Evolutionary conservation across 2,888 invertebrate genomes (phyloP).

Genomic region (Hirtodrosophila confusa): DNA sequence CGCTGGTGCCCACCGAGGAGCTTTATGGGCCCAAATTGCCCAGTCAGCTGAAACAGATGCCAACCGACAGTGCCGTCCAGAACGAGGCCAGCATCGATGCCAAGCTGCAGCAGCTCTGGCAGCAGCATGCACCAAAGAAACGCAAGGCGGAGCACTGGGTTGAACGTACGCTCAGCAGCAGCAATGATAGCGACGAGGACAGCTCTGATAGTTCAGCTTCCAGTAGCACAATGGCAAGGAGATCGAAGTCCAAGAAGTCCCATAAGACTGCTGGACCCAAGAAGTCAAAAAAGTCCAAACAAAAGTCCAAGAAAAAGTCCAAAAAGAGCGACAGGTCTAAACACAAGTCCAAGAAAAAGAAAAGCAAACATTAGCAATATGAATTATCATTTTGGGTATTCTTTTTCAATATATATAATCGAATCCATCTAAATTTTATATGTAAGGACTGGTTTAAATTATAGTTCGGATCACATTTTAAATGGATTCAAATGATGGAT

Average conservation of each 20-base stretch:
- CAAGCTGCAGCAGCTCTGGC: conserved; percentile 59
- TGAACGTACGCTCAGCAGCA: conserved; percentile 38
- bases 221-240: conserved; percentile 26
- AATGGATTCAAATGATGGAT: no score
- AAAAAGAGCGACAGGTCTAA: conserved; percentile 58
- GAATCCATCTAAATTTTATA: no score
- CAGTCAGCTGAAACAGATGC: conserved; percentile 8
- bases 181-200: conserved; percentile 62
- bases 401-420: no score
- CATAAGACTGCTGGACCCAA: conserved; percentile 49
- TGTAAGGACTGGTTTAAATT: no score
- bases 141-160: conserved; percentile 58
- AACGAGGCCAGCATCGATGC: conserved; percentile 51
- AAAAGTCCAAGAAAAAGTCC: conserved; percentile 62
- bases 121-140: conserved; percentile 53
- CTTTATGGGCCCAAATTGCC: conserved; percentile 79
- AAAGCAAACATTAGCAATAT: conserved; percentile 55
- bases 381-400: background rate
- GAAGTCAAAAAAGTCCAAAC: conserved; percentile 58
- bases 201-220: conserved; percentile 34
- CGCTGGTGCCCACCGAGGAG: conserved; percentile 33
- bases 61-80: background rate
- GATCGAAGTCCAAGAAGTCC: conserved; percentile 41
- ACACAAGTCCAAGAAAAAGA: conserved; percentile 66
- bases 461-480: no score